Percentiles rank a stretch among this genome's conserved stretches.
Conservation (phyloP, 2,113 vertebrate species). For the Passer domesticus region DNA sequence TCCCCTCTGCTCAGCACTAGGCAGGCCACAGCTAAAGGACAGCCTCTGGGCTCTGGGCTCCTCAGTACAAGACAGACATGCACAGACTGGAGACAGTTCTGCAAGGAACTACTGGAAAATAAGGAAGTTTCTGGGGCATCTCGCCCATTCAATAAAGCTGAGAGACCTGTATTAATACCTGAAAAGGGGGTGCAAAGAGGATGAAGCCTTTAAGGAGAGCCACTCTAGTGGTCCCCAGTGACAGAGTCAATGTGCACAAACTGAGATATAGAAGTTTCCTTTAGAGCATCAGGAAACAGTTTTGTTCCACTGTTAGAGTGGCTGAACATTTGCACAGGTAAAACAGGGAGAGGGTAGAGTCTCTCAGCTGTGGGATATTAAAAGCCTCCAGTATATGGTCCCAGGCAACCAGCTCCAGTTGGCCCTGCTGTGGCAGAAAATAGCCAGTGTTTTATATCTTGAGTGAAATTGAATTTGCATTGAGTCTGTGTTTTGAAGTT, state of each 20-base stretch:
- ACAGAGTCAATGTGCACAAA: fast-evolving
- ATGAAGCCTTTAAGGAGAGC: background rate
- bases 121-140: too few species aligned
- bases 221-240: background rate
- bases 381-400: background rate
- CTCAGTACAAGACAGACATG: background rate
- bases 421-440: background rate
- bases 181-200: background rate
- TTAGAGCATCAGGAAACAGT: background rate
- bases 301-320: background rate
- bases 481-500: background rate
- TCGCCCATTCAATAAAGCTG: background rate
- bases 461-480: background rate
- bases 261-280: background rate
- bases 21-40: background rate
- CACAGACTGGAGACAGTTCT: background rate
- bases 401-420: fast-evolving
- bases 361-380: background rate
- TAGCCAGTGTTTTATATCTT: background rate
- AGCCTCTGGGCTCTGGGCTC: background rate
- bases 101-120: background rate
- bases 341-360: background rate
- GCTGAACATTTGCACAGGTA: background rate
- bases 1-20: background rate
- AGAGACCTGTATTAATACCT: background rate